A percentile compares a stretch with the other conserved stretches of the same genome.
These are phyloP conservation scores for Lycia hirtaria DNA, from an alignment of 2,888 invertebrate species.

Conservation along the genomic window DNA sequence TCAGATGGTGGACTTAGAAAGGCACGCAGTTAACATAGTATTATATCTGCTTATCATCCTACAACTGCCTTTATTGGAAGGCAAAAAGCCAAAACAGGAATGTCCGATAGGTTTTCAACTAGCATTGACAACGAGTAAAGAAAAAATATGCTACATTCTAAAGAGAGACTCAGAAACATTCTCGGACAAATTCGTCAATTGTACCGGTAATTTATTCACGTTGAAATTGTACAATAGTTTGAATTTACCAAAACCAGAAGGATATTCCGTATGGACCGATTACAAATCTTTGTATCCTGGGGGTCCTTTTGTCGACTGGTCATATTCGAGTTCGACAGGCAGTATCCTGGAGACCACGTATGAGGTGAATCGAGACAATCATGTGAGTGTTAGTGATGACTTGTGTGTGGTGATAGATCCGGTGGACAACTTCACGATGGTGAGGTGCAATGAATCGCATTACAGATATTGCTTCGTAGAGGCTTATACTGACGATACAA, in stretches of 20 bases:
- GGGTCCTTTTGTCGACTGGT: slow-evolving; percentile 75
- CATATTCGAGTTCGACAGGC: slow-evolving; percentile 63
- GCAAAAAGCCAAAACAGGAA: slow-evolving; percentile 42
- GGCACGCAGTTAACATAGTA: slow-evolving; percentile 39
- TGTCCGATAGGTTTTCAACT: slow-evolving; percentile 74
- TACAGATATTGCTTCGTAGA: slow-evolving; percentile 73
- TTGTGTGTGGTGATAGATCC: slow-evolving; percentile 69
- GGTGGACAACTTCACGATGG: slow-evolving; percentile 60
- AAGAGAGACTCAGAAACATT: slow-evolving; percentile 71
- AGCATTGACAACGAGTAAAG: slow-evolving; percentile 49
- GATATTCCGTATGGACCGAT: slow-evolving; percentile 71
- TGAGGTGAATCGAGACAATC: slow-evolving; percentile 55
- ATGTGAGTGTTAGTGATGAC: slow-evolving; percentile 56
- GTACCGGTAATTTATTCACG: slow-evolving; percentile 70
- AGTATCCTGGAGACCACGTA: slow-evolving; percentile 53
- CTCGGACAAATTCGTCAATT: slow-evolving; percentile 66
- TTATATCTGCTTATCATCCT: slow-evolving; percentile 47
- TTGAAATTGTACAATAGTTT: slow-evolving; percentile 58
- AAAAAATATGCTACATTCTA: slow-evolving; percentile 64
- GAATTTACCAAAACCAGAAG: slow-evolving; percentile 55
- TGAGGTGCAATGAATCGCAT: slow-evolving; percentile 65
- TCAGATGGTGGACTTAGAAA: slow-evolving; percentile 61
- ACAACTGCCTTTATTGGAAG: slow-evolving; percentile 43
- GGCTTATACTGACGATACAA: slow-evolving; percentile 54
- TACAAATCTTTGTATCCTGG: slow-evolving; percentile 72